Evolutionary conservation across 2,888 invertebrate species (phyloP).

Genomic region (Sinopyrophorus schimmeli): DNA sequence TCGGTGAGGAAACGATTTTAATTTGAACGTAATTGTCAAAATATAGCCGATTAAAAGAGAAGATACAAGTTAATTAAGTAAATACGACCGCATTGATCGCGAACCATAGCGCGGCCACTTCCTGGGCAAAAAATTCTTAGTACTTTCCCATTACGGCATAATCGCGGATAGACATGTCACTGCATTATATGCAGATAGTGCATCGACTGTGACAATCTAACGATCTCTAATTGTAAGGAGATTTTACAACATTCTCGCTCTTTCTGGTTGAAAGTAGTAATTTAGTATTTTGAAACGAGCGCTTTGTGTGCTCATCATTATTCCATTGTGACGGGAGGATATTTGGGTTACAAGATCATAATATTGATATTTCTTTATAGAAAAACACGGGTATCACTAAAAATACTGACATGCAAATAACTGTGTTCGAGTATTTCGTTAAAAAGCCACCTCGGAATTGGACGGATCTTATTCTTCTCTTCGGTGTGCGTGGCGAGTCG

Average conservation of each 20-base stretch:
- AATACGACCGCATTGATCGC: conserved; percentile 56
- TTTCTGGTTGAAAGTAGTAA: conserved; percentile 20
- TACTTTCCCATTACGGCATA: conserved; percentile 55
- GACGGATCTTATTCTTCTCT: no score
- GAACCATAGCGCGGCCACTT: conserved; percentile 50
- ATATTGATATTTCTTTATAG: conserved; percentile 7
- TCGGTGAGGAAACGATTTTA: no score
- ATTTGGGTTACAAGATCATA: conserved; percentile 19
- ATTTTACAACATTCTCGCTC: conserved; percentile 30
- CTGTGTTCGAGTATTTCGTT: conserved; percentile 5
- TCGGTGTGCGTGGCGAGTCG: conserved; percentile 10
- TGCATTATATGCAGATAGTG: conserved; percentile 57
- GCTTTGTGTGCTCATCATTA: conserved; percentile 1
- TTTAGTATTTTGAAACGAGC: conserved; percentile 10
- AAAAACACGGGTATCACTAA: no score
- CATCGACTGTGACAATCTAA: conserved; percentile 56
- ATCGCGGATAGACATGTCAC: conserved; percentile 50
- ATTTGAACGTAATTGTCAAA: conserved; percentile 17
- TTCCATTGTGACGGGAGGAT: conserved; percentile 5
- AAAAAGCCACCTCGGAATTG: no score
- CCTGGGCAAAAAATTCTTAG: conserved; percentile 31
- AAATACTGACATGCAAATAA: conserved; percentile 14
- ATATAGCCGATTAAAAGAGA: conserved; percentile 11
- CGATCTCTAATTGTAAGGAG: conserved; percentile 30
- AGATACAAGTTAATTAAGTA: conserved; percentile 52